These are phyloP conservation scores for Agrotis segetum DNA, from an alignment of 2,888 invertebrate species.

Conservation along the genomic window DNA sequence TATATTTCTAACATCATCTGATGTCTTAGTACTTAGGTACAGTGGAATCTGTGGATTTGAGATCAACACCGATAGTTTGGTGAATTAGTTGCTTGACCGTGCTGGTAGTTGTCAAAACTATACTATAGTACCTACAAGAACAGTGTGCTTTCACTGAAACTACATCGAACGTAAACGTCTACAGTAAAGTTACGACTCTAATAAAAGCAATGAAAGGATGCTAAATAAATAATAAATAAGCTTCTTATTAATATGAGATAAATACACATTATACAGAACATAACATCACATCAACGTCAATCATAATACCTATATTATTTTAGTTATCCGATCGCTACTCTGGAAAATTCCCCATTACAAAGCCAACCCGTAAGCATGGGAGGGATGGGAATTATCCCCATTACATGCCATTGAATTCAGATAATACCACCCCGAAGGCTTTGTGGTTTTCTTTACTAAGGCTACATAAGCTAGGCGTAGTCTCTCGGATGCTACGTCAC, in stretches of 20 bases:
- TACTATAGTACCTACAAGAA: not conserved
- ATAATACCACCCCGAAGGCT: conserved; percentile 72
- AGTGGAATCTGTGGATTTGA: conserved; percentile 32
- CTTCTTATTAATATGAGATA: no score
- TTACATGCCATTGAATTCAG: conserved; percentile 47
- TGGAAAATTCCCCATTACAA: not conserved
- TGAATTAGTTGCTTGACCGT: not conserved
- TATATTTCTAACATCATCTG: conserved; percentile 59
- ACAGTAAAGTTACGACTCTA: not conserved
- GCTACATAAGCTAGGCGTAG: conserved; percentile 62
- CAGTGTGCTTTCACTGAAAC: not conserved
- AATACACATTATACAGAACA: no score
- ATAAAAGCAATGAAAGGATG: not conserved
- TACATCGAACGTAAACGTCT: not conserved
- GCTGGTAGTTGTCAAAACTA: not conserved
- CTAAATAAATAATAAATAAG: not conserved
- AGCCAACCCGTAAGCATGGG: conserved; percentile 13
- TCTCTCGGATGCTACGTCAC: conserved; percentile 31
- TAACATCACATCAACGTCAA: not conserved
- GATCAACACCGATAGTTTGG: conserved; percentile 7
- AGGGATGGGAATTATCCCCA: conserved; percentile 38
- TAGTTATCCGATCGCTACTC: not conserved
- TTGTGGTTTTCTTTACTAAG: conserved; percentile 77
- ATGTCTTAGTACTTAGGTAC: conserved; percentile 68
- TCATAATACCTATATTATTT: not conserved